A percentile compares a stretch with the other conserved stretches of the same genome.
phyloP scores from a whole-genome alignment of 2,797 vertebrate species.

The Sarcophilus harrisii region DNA sequence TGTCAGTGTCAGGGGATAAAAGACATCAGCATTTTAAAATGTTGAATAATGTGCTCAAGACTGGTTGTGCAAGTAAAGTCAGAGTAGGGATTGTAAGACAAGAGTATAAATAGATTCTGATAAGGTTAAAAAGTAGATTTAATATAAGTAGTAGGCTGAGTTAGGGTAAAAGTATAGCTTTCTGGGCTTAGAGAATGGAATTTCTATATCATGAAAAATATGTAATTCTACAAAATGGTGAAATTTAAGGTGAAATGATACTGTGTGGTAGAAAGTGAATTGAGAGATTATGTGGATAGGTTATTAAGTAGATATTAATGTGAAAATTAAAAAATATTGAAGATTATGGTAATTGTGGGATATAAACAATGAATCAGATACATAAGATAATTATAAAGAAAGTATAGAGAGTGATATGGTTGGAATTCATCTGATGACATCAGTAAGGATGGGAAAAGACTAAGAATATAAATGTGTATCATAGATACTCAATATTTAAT shows the following conservation, averaged over 20 bases:
- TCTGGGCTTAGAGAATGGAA: neutral
- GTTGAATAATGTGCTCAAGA: neutral
- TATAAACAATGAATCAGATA: neutral
- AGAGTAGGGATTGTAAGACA: neutral
- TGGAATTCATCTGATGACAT: neutral
- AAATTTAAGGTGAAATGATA: neutral
- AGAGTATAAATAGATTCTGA: neutral
- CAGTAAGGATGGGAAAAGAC: neutral
- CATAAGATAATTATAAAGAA: neutral
- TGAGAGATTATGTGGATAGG: neutral
- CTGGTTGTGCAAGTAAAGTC: neutral
- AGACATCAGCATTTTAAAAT: neutral
- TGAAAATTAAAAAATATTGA: neutral
- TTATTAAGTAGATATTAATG: neutral
- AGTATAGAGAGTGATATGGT: neutral
- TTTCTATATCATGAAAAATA: neutral
- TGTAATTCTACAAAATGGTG: neutral
- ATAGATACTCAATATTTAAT: neutral
- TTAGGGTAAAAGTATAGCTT: neutral
- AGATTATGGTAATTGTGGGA: neutral
- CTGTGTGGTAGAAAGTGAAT: neutral
- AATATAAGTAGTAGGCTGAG: neutral
- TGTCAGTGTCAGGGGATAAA: neutral
- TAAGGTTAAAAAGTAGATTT: neutral
- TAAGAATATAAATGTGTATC: neutral